Evolutionary conservation across 1,140 invertebrate genomes (phyloP).

Genomic region (Penaeus indicus): DNA sequence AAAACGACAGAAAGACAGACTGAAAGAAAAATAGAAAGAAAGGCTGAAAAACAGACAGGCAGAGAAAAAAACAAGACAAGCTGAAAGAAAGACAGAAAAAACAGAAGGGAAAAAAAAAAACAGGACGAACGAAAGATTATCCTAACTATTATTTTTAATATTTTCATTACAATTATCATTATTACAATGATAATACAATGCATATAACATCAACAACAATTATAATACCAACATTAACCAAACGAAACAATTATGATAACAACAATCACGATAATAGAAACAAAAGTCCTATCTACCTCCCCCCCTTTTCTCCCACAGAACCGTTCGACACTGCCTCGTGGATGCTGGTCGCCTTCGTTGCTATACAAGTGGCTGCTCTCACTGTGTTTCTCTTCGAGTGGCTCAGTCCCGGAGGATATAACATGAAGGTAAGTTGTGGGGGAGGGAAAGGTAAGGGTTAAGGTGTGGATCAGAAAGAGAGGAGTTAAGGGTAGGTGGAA

Average conservation of each 20-base stretch:
- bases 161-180: slow-evolving; percentile 30
- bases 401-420: slow-evolving; percentile 93
- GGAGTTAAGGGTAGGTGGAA: neutral
- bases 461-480: neutral
- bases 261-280: no score
- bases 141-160: neutral
- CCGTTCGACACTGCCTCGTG: slow-evolving; percentile 98
- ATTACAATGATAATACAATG: no score
- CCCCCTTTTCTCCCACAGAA: slow-evolving; percentile 77
- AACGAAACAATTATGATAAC: no score
- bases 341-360: slow-evolving; percentile 96
- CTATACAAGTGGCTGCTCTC: slow-evolving; percentile 96
- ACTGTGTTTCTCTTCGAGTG: slow-evolving; percentile 99
- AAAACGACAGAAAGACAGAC: no score
- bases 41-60: no score
- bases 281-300: no score
- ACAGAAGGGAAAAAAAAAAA: no score
- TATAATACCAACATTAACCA: no score
- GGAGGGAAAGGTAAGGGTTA: neutral
- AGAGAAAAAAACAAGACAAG: no score
- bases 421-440: slow-evolving; percentile 83
- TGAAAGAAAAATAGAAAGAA: no score
- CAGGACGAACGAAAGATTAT: neutral
- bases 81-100: no score
- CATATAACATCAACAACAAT: no score